Conservation (phyloP, 2,797 vertebrate genomes). For the Orientallactaga sibirica region DNA sequence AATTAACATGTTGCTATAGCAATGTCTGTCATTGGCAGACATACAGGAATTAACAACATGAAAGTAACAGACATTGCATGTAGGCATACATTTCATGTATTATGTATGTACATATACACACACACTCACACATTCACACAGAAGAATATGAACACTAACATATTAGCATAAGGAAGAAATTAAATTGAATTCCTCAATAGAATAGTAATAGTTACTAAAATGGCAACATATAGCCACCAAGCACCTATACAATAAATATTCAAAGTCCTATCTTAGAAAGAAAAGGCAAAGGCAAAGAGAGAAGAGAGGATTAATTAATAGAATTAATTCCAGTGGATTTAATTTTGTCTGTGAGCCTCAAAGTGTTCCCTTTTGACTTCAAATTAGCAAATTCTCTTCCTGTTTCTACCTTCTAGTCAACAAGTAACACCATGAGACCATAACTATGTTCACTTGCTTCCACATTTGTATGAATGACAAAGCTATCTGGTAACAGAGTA, state of each 20-base stretch:
- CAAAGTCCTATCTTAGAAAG: background rate
- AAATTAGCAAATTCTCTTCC: background rate
- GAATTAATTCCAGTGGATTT: background rate
- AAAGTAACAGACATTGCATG: background rate
- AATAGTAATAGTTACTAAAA: background rate
- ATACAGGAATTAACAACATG: constrained; percentile 27
- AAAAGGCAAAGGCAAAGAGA: background rate
- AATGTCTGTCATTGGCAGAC: constrained; percentile 61
- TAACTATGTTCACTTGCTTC: background rate
- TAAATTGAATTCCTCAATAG: background rate
- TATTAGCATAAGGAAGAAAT: background rate
- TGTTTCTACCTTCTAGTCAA: background rate
- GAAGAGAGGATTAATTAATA: background rate
- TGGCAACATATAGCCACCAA: background rate
- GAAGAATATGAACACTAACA: background rate
- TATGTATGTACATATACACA: background rate
- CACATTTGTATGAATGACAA: background rate
- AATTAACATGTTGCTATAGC: constrained; percentile 76
- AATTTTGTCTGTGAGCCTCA: background rate
- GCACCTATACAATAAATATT: background rate
- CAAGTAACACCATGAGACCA: background rate
- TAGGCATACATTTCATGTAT: background rate
- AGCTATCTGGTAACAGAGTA: background rate
- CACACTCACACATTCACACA: background rate
- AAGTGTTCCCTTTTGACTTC: background rate